Conservation (phyloP, 2,113 vertebrate species). For the Barbus barbus region DNA sequence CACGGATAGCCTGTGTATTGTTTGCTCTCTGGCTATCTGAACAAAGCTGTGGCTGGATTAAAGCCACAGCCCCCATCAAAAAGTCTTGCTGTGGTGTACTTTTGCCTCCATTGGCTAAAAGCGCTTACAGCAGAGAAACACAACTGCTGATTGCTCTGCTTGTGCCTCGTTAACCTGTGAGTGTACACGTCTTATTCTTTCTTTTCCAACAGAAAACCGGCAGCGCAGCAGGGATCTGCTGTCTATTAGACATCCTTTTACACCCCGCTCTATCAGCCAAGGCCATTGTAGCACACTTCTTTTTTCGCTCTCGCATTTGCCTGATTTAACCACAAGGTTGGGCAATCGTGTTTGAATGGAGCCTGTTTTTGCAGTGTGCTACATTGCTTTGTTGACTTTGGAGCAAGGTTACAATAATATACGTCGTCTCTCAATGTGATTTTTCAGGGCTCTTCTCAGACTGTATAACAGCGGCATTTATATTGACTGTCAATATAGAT, state of each 20-base stretch:
- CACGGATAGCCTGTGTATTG: background rate
- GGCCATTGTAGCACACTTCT: conserved; percentile 57
- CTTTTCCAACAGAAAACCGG: conserved; percentile 68
- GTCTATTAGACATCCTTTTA: conserved; percentile 70
- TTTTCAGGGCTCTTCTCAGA: conserved; percentile 12
- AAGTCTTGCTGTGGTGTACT: conserved; percentile 64
- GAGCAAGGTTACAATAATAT: conserved; percentile 38
- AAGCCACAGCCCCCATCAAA: conserved; percentile 58
- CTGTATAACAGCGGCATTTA: background rate
- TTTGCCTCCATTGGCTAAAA: conserved; percentile 74
- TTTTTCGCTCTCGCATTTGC: conserved; percentile 35
- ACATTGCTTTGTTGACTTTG: conserved; percentile 42
- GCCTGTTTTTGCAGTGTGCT: conserved; percentile 38
- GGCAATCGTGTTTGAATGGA: conserved; percentile 53
- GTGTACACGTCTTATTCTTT: conserved; percentile 72
- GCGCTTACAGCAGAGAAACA: conserved; percentile 75
- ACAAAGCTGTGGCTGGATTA: conserved; percentile 58
- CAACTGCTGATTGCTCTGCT: conserved; percentile 75
- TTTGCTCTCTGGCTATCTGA: conserved; percentile 31
- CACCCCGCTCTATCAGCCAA: conserved; percentile 60
- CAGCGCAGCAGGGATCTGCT: conserved; percentile 66
- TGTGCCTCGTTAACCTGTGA: conserved; percentile 77
- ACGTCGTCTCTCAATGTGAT: conserved; percentile 9
- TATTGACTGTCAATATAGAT: conserved; percentile 28
- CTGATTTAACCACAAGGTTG: conserved; percentile 50